A percentile compares a stretch with the other conserved stretches of the same genome.
Evolutionary conservation across 92 coral and sea anemone genomes (phyloP).

Genomic region (Epizoanthus illoricatus): DNA sequence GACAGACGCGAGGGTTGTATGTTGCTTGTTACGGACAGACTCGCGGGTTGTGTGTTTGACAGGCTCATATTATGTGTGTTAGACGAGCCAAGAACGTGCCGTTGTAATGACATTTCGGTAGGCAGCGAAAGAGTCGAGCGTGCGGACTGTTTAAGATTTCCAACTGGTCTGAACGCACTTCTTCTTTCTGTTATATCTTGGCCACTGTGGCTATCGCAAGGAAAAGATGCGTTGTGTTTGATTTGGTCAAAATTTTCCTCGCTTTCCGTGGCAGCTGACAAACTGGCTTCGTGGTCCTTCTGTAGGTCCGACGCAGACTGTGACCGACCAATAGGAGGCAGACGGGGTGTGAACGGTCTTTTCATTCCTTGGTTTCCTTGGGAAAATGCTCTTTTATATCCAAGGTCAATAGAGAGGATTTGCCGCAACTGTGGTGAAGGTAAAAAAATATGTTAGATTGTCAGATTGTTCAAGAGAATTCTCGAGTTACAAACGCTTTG

Average conservation of each 20-base stretch:
- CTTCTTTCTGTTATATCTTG: not conserved
- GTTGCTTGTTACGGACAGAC: not conserved
- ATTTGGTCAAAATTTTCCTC: not conserved
- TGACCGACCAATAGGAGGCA: constrained; percentile 73
- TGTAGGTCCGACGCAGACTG: constrained; percentile 63
- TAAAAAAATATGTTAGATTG: not conserved
- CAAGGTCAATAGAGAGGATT: constrained; percentile 66
- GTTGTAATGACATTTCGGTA: not conserved
- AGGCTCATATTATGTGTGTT: not conserved
- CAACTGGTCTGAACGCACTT: not conserved
- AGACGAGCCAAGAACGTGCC: constrained; percentile 1
- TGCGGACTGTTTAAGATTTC: constrained; percentile 3
- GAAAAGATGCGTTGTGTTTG: not conserved
- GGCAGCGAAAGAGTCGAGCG: constrained; percentile 1
- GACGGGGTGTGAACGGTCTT: constrained; percentile 44
- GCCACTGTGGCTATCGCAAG: not conserved
- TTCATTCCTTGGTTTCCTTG: constrained; percentile 40
- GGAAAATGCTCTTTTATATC: constrained; percentile 54
- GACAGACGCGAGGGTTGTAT: too few relatives aligned
- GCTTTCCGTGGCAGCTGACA: not conserved
- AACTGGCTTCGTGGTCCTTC: constrained; percentile 34
- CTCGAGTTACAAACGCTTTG: too few relatives aligned
- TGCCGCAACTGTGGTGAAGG: constrained; percentile 52
- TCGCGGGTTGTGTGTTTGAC: not conserved
- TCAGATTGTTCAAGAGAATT: too few relatives aligned